Base-by-base conservation (phyloP, 2,888 invertebrate genomes). In the Orthosia gracilis region DNA sequence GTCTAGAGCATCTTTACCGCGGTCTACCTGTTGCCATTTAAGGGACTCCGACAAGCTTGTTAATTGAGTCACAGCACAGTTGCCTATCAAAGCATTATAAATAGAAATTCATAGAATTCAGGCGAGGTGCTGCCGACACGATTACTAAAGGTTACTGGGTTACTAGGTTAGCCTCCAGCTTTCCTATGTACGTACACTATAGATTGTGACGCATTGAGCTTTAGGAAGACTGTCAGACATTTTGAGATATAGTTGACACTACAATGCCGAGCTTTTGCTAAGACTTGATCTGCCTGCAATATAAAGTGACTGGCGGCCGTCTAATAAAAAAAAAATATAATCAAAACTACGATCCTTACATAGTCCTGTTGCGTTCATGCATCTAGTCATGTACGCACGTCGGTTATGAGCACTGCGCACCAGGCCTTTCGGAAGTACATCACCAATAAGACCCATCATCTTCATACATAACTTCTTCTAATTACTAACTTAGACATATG, bases 91-190 rank as follows among this genome's bases (percentile, higher is more conserved):
- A 62, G n/a, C 15, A 47, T 47, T 65, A 47, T 78, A 67, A 50
- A 73, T 78, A 78, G 13, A 78, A 67, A 40, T 73, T 54, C 59
- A 59, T 59, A 79, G 63, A 78, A 73, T 78, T 52, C 52, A 49
- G 57, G 49, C 31, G 54, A 47, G 69, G 21, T 75, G 31, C 45
- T 59, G 59, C 26, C 21, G 73, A 50, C 63, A 49, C 67, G 9
- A 31, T 67, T 31, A 70, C n/a, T 63, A 75, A 80, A 80, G 69
- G 75, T 69, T 70, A 79, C 45, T 66, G 49, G 74, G 74, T 79
- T 57, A 79, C 66, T 62, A 66, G 69, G 80, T 79, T 68, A 65
- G 47, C 11, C 12, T 17, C 21, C 21, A 58, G 57, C 21, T 49
- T 63, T 49, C 40, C 40, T 69, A 13, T 55, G 49, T 62, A 31